phyloP scores from a whole-genome alignment of 1,140 invertebrate species.

The Polypedilum pembai region DNA sequence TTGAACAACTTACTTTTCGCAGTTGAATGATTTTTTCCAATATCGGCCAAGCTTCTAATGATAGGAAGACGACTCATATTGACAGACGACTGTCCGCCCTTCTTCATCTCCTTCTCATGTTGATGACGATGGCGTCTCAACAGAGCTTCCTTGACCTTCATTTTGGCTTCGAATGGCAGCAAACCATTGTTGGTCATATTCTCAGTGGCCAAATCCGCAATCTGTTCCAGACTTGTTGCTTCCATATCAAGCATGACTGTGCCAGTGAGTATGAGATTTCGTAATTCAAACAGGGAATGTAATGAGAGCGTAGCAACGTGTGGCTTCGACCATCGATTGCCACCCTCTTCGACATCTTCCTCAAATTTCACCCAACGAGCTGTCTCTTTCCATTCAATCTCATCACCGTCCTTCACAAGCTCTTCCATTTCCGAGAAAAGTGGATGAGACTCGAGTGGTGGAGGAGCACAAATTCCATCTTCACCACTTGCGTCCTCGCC shows the following conservation, averaged over 20 bases:
- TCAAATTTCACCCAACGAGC: slow-evolving; percentile 95
- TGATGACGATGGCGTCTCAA: slow-evolving; percentile 90
- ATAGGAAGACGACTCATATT: slow-evolving; percentile 81
- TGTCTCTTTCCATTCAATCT: slow-evolving; percentile 95
- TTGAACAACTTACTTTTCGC: slow-evolving; percentile 73
- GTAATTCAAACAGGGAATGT: slow-evolving; percentile 82
- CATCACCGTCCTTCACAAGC: slow-evolving; percentile 75
- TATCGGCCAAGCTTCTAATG: slow-evolving; percentile 93
- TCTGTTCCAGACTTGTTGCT: slow-evolving; percentile 71
- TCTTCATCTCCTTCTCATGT: slow-evolving; percentile 64
- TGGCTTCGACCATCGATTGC: slow-evolving; percentile 90
- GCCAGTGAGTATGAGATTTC: slow-evolving; percentile 80
- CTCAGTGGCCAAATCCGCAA: slow-evolving; percentile 85
- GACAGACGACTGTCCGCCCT: slow-evolving; percentile 54
- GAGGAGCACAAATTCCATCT: slow-evolving; percentile 59
- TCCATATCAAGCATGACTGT: slow-evolving; percentile 89
- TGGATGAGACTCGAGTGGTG: slow-evolving; percentile 60
- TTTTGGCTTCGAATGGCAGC: slow-evolving; percentile 65
- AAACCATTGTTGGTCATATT: slow-evolving; percentile 78
- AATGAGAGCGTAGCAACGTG: slow-evolving; percentile 87
- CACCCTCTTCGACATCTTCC: slow-evolving; percentile 90
- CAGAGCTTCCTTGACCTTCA: slow-evolving; percentile 79
- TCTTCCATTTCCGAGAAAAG: slow-evolving; percentile 96
- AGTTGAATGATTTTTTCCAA: slow-evolving; percentile 90
- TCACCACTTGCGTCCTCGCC: slow-evolving; percentile 73